A percentile compares a stretch with the other conserved stretches of the same genome.
Conservation (phyloP, 2,888 invertebrate species). For the Caenorhabditis wallacei region DNA sequence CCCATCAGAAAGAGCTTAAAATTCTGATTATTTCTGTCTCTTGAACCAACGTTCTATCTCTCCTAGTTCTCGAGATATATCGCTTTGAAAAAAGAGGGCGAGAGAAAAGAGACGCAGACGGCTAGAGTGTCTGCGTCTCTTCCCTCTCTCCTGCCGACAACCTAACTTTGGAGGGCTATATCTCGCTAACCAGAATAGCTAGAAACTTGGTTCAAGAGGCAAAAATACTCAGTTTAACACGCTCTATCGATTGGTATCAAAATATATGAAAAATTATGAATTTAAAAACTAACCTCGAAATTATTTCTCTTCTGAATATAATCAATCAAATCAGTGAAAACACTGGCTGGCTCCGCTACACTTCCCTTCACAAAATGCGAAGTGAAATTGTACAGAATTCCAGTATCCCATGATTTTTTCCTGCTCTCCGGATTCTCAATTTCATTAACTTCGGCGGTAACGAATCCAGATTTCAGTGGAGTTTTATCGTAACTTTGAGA, state of each 20-base stretch:
- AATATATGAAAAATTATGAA: too few relatives aligned
- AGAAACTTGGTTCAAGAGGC: not conserved
- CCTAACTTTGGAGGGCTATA: not conserved
- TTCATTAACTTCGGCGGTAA: constrained; percentile 72
- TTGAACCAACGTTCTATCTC: not conserved
- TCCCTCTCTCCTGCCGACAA: not conserved
- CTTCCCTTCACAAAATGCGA: constrained; percentile 73
- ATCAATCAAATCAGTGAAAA: constrained; percentile 73
- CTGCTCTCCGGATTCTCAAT: constrained; percentile 72
- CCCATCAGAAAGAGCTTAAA: not conserved
- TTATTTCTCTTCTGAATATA: constrained; percentile 75
- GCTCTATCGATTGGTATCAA: too few relatives aligned
- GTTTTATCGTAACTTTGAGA: constrained; percentile 73
- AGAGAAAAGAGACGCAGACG: not conserved
- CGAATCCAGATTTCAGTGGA: constrained; percentile 71
- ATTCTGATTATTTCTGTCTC: not conserved
- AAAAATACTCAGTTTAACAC: not conserved
- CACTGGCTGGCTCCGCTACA: constrained; percentile 72
- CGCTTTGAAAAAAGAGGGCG: not conserved
- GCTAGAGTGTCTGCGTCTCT: not conserved
- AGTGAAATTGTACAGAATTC: constrained; percentile 80
- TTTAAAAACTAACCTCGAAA: constrained; percentile 60
- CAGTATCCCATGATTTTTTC: constrained; percentile 75
- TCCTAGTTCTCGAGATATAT: not conserved
- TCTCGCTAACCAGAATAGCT: constrained; percentile 13